Base-by-base conservation (phyloP, 1,140 invertebrate genomes). In the Contarinia nasturtii region DNA sequence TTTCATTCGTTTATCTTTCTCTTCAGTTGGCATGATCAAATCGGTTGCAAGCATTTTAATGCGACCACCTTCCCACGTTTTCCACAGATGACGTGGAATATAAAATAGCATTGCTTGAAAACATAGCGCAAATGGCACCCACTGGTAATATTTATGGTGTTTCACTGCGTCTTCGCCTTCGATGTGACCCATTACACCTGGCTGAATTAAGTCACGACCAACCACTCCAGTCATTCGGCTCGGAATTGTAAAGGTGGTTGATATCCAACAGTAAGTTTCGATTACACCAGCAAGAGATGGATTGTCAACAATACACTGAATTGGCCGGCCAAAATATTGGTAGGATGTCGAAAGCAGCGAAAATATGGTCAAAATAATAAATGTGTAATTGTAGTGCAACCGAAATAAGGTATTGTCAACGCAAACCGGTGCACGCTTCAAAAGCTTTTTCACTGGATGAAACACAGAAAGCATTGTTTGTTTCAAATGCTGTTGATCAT, bases 191-290 rank as follows among this genome's bases (percentile, higher is more conserved):
- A 71, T 77, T 0, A 86, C 79, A 21, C 81, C 82, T 0, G 77
- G 76, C 37, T 82, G 79, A 0, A 79, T 76, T n/a, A 82, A 65
- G 52, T 83, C 80, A 47, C 75, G 72, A 34, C 85, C 84, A 7
- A 85, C 71, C 22, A 74, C 61, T 33, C 80, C 80, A 8, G 72
- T 74, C 33, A 79, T 64, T 48, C 77, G 71, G 54, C 82, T 73
- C 1, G 84, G 85, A 43, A 90, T 77, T 10, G 85, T 90, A 65
- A 90, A 95, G 17, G 89, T 94, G 10, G 86, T 88, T 54, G 89
- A 86, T 53, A 94, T 89, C 89, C 90, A 96, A 69, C 91, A 96
- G 63, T 89, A 93, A 1, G 88, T 90, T 66, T 95, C 86, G 76
- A 93, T 88, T 10, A 91, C 82, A 52, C 82, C 74, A 19, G 79